Evolutionary conservation across 2,113 vertebrate genomes (phyloP), one percentile per base, ranked within the genome.

Genomic region (Salvelinus sp.): DNA sequence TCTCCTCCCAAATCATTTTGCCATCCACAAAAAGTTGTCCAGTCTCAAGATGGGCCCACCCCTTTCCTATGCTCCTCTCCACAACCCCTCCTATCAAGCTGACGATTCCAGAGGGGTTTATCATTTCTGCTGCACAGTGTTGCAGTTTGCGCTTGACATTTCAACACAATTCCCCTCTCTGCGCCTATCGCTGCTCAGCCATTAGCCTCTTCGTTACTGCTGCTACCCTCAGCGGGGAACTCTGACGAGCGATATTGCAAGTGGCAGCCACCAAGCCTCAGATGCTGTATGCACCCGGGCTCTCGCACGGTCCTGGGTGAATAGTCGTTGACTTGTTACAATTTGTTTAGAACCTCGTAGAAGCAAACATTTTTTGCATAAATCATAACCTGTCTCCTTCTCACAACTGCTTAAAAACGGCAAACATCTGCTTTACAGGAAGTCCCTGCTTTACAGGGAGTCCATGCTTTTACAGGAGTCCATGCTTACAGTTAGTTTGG

Each of bases 311-410:
- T 93, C 93, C 94, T 94, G 87, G 84, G 93, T 94, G 94, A 92
- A 93, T 94, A 92, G 90, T 85, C 88, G 92, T 94, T 95, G 93
- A 95, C 94, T 94, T 94, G 92, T 94, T 94, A 30, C 94, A 94
- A 94, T 95, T 95, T 94, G 93, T 95, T 93, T 91, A 90, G 91
- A 92, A 91, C 89, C 83, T 87, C 92, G 89, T 90, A 94, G 93
- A 95, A 93, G 93, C 92, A 90, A 83, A n/a, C n/a, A 87, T 92
- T 92, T 93, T 94, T 92, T n/a, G n/a, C n/a, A n/a, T n/a, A n/a
- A n/a, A n/a, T n/a, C n/a, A n/a, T n/a, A n/a, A n/a, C n/a, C n/a
- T n/a, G n/a, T n/a, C n/a, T n/a, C n/a, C n/a, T n/a, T n/a, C n/a
- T n/a, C n/a, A n/a, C n/a, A n/a, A n/a, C n/a, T n/a, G n/a, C n/a